Evolutionary conservation across 2,888 invertebrate species (phyloP), one percentile per base, ranked within the genome.

Genomic region (Adelphocoris suturalis): DNA sequence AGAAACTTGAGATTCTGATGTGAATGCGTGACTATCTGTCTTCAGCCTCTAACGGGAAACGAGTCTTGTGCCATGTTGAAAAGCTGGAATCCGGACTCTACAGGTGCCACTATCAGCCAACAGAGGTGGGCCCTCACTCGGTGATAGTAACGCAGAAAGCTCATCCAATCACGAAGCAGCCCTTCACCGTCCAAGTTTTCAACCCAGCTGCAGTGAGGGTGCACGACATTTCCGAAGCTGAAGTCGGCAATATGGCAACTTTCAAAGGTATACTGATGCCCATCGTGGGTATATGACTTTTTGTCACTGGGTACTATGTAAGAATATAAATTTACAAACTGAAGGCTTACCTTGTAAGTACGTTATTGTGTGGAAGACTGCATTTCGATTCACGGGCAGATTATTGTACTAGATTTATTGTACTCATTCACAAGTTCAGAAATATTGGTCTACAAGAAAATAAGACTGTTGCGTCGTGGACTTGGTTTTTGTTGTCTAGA

Each of bases 221-320:
- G 76, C 94, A 96, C 90, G 96, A 96, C 89, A 95, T 96, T 85
- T 96, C 96, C 0, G 97, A 97, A 92, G 96, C 97, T 0, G 94
- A 96, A 68, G 97, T 97, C 89, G 97, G 97, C 93, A 95, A 97
- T 89, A 97, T 97, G 0, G 97, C 97, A 19, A 96, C 96, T 90
- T 95, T 98, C 91, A 96, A 96, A 92, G 95, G 96, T 95, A 93
- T 94, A 91, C 37, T 4, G 37, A 7, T 37, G 37, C 37, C 37
- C 37, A 4, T 37, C 37, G 37, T 37, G 37, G 3, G 37, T 4
- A 37, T 37, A 7, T 37, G 37, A 37, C 37, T 37, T 37, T 37
- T 37, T 37, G 7, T 7, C 37, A 37, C 37, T 37, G 7, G 3
- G 3, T 37, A 37, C 37, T 37, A 37, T 7, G 2, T 37, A 37